Percentiles rank a stretch among this genome's conserved stretches.
These are phyloP conservation scores for Polydrusus cervinus DNA, from an alignment of 2,888 invertebrate species.

Conservation along the genomic window DNA sequence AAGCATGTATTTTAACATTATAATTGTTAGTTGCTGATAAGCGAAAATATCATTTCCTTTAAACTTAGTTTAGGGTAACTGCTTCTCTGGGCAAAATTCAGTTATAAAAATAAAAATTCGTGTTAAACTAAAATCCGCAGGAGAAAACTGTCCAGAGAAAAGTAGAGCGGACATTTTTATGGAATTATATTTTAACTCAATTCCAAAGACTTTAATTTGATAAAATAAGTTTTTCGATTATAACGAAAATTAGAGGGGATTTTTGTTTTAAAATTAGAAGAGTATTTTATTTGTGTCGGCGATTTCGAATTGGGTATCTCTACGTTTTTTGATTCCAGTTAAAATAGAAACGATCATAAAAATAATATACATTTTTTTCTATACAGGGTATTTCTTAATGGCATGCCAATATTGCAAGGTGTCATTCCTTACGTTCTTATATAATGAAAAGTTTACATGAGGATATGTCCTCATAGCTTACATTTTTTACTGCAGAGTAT, in stretches of 20 bases:
- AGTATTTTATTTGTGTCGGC: background rate
- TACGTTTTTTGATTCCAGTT: no score
- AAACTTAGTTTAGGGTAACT: constrained; percentile 10
- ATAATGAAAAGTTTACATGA: no score
- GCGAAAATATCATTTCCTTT: constrained; percentile 4
- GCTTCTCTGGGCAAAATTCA: constrained; percentile 3
- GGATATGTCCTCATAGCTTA: no score
- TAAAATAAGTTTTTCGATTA: constrained; percentile 16
- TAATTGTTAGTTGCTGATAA: constrained; percentile 7
- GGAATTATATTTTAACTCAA: constrained; percentile 25
- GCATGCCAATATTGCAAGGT: no score
- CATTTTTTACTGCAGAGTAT: no score
- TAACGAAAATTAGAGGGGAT: background rate
- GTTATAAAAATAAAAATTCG: constrained; percentile 17
- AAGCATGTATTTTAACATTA: background rate
- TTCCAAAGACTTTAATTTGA: constrained; percentile 17
- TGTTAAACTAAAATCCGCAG: constrained; percentile 3
- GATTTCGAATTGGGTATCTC: no score
- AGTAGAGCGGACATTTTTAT: constrained; percentile 28
- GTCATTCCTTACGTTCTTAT: no score
- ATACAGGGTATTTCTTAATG: no score
- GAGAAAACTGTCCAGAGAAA: constrained; percentile 9
- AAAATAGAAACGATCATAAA: no score
- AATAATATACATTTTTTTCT: no score
- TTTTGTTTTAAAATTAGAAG: background rate